Base-by-base conservation (phyloP, 2,888 invertebrate species). In the Caenorhabditis panamensis region DNA sequence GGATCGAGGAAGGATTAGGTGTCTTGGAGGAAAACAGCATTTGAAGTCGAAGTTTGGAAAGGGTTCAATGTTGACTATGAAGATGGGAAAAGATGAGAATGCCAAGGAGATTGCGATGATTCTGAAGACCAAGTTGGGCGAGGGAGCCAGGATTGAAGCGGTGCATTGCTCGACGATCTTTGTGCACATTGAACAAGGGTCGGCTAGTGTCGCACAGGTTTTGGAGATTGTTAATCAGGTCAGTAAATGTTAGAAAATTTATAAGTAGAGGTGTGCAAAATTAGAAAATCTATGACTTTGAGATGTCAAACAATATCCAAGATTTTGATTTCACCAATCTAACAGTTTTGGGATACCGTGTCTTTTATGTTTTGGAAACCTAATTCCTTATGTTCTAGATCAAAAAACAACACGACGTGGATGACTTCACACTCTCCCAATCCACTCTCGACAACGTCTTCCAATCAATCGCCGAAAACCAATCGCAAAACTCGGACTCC, bases 11-110 rank as follows among this genome's bases (percentile, higher is more conserved):
- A 71, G 81, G 49, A 85, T 90, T 49, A 66, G 84, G 36, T 90
- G 90, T 79, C 51, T 91, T 8, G 90, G 90, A 2, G 85, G 85
- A 37, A 86, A 89, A 26, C 89, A 89, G 56, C 89, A 90, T 79
- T 63, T 90, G 77, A 90, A 89, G 78, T 84, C 79, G 36, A 89
- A 87, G 86, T 89, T 87, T 62, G 89, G 89, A 22, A 83, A 88
- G 9, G 89, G 89, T 3, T 88, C 86, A 71, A 84, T 87, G 59
- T 67, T 89, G 28, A 88, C 87, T 4, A 58, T 87, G 69, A 88
- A 88, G 61, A 53, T 86, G 54, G 44, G 73, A 9, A 66, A 63
- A 16, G 22, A 67, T 16, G 66, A 76, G 28, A 72, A 84, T 18
- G 68, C 79, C 13, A 61, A 49, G n/a, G 67, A 81, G 28, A 41